Evolutionary conservation across 2,888 invertebrate genomes (phyloP), one percentile per base, ranked within the genome.

Genomic region (Agonopterix subpropinquella): DNA sequence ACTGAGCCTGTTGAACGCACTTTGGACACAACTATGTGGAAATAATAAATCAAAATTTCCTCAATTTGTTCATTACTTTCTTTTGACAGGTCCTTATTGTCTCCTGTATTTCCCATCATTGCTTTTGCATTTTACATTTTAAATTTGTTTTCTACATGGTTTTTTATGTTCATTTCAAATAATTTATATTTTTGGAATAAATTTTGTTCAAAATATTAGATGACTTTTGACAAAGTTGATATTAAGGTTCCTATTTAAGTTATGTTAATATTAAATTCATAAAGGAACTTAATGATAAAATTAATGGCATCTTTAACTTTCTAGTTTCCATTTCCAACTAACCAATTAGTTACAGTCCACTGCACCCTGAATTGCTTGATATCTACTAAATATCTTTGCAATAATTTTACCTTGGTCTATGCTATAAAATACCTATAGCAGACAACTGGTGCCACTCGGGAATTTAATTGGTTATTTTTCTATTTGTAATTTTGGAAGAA

Each of bases 1-100:
- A 82, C 84, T 80, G 75, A 81, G 80, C 82, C 86, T 77, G 85
- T 86, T 73, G 85, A 83, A 83, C 84, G 80, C 85, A 82, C 81
- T 80, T 75, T 86, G 88, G 88, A 87, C 80, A 86, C 87, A 79
- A 80, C 78, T 85, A 84, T 86, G 84, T 87, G 88, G 87, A 88
- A 87, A 88, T 87, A 87, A 87, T 86, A 86, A 86, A 87, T 83
- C 85, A 74, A 82, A 86, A 86, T 87, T 87, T 86, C 84, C 84
- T 79, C 72, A 76, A 72, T 80, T 75, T 73, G 67, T 78, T 77
- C 68, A 28, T 28, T 81, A 82, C 76, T 87, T 88, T 85, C 72
- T 83, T 85, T 86, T 80, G 74, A 77, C 80, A 82, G 86, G 82
- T 78, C 86, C 86, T 85, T 68, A 67, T 69, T 78, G 73, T 76